Conservation (phyloP, 1,140 invertebrate genomes). For the Zaprionus vittiger region DNA sequence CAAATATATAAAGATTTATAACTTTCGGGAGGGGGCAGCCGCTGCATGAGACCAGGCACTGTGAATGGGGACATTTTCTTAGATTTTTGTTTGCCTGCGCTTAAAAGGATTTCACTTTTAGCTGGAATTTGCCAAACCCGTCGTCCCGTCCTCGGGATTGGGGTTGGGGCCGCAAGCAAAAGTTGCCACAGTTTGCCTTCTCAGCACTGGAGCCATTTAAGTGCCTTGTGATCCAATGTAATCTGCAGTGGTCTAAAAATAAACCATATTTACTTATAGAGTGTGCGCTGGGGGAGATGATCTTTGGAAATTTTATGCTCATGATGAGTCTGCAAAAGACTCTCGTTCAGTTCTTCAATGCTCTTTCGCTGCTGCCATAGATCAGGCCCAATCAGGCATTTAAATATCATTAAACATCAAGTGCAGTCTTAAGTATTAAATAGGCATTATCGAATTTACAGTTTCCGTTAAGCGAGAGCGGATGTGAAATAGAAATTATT, state of each 20-base stretch:
- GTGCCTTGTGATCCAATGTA: conserved; percentile 60
- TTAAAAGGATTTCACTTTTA: conserved; percentile 82
- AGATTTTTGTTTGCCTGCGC: conserved; percentile 73
- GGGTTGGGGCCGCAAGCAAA: conserved; percentile 57
- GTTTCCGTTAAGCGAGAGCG: conserved; percentile 4
- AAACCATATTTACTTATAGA: conserved; percentile 31
- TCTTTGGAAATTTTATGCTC: conserved; percentile 55
- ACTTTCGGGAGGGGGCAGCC: conserved; percentile 54
- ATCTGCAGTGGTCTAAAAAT: conserved; percentile 62
- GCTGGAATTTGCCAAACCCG: conserved; percentile 50
- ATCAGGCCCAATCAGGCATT: neutral
- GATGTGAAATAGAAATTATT: conserved; percentile 14
- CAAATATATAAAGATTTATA: conserved; percentile 82
- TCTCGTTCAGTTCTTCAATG: conserved; percentile 47
- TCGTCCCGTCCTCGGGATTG: neutral
- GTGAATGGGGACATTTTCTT: conserved; percentile 68
- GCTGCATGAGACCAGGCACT: neutral
- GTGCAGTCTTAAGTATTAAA: neutral
- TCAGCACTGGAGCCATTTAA: conserved; percentile 48
- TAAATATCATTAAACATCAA: neutral
- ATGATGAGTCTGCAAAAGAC: conserved; percentile 10
- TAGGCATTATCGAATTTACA: conserved; percentile 1
- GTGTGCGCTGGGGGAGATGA: conserved; percentile 56
- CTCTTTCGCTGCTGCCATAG: conserved; percentile 4
- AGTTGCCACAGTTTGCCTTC: conserved; percentile 52